These are phyloP conservation scores for Ametastegia equiseti DNA, from an alignment of 2,888 invertebrate genomes.

Conservation along the genomic window DNA sequence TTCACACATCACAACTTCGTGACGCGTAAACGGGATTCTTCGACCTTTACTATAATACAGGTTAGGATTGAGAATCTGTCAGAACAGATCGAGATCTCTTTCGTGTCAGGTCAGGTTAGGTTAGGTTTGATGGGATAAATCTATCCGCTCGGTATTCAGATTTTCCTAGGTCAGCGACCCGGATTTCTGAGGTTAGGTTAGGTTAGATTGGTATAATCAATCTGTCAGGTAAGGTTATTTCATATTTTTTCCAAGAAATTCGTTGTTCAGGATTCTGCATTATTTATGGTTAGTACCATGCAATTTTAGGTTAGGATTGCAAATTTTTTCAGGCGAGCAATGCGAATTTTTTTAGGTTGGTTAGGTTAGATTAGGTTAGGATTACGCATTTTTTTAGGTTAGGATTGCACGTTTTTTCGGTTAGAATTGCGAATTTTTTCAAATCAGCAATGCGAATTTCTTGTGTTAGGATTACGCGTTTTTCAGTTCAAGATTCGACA, in stretches of 20 bases:
- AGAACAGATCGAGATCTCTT: no score
- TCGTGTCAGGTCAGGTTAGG: no score
- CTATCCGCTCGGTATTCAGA: no score
- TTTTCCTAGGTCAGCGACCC: no score
- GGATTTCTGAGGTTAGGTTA: no score
- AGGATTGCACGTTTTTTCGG: neutral
- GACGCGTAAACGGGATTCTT: neutral
- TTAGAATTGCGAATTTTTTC: neutral
- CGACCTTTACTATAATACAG: neutral
- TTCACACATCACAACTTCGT: neutral
- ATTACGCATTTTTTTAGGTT: neutral
- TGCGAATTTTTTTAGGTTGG: neutral
- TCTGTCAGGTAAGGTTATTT: no score
- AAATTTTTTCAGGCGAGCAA: neutral
- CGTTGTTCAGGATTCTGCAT: no score
- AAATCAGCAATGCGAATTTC: neutral
- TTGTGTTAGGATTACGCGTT: neutral
- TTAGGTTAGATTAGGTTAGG: neutral
- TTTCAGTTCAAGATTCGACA: neutral
- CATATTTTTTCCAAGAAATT: no score
- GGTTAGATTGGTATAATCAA: no score
- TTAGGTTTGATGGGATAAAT: no score
- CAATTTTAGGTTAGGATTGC: neutral
- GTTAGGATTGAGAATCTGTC: no score
- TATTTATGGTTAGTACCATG: no score